Conservation (phyloP, 92 coral and sea anemone genomes). For the Porites evermanni region DNA sequence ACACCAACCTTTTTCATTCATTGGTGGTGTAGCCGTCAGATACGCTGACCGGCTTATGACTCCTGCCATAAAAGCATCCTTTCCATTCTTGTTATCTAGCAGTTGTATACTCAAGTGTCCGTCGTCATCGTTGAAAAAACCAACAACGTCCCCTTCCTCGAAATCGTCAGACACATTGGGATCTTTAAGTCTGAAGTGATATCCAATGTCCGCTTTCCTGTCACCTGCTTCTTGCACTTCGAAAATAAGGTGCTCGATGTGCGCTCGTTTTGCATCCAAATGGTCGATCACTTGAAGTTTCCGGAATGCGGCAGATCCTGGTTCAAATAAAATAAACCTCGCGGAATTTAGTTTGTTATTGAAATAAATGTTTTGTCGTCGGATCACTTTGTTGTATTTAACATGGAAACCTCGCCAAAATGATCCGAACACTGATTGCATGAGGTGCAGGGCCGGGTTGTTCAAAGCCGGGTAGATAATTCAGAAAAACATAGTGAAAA, state of each 20-base stretch:
- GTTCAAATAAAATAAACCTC: no score
- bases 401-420: no score
- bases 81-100: conserved; percentile 71
- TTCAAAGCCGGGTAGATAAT: no score
- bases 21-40: conserved; percentile 79
- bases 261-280: conserved; percentile 91
- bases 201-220: conserved; percentile 87
- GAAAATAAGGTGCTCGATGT: conserved; percentile 77
- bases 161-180: conserved; percentile 70
- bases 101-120: conserved; percentile 75
- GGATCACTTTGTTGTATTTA: no score
- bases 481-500: no score
- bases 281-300: conserved; percentile 76
- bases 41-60: conserved; percentile 90
- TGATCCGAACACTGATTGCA: no score
- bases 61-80: conserved; percentile 88
- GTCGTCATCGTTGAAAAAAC: conserved; percentile 84
- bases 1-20: conserved; percentile 36
- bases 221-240: conserved; percentile 28
- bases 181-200: conserved; percentile 80
- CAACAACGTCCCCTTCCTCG: conserved; percentile 96
- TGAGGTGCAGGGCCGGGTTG: no score
- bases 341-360: no score
- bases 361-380: no score
- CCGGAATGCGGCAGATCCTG: conserved; percentile 56